Conservation (phyloP, 2,888 invertebrate species). For the Heliconius hortense region DNA sequence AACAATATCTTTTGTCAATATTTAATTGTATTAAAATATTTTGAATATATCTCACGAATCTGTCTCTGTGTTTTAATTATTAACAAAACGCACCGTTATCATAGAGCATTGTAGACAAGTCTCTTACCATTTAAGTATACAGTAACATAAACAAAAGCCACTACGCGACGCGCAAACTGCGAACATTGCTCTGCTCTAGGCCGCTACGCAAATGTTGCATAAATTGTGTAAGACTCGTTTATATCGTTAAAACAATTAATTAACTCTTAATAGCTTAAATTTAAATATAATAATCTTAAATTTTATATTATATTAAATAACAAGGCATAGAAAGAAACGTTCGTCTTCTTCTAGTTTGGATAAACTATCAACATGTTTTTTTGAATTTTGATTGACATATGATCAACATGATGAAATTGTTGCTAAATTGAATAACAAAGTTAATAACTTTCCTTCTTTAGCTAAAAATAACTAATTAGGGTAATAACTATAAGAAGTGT, state of each 20-base stretch:
- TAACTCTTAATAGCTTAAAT: not conserved
- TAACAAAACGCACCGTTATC: constrained; percentile 77
- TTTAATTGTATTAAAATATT: constrained; percentile 68
- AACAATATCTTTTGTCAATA: not conserved
- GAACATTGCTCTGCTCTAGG: constrained; percentile 61
- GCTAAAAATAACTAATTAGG: too few relatives aligned
- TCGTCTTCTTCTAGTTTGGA: not conserved
- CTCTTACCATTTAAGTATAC: constrained; percentile 71
- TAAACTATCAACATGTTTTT: not conserved
- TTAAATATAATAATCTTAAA: not conserved
- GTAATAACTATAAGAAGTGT: not conserved
- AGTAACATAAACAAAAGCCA: constrained; percentile 69
- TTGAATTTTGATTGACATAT: too few relatives aligned
- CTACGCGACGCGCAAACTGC: constrained; percentile 47
- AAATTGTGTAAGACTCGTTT: constrained; percentile 48
- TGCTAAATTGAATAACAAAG: not conserved
- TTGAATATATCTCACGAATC: constrained; percentile 50
- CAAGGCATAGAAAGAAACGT: too few relatives aligned
- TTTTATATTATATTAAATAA: too few relatives aligned
- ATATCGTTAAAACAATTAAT: constrained; percentile 19
- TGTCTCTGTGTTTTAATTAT: constrained; percentile 69
- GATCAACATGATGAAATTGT: not conserved
- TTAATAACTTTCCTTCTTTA: not conserved
- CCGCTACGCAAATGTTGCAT: constrained; percentile 49
- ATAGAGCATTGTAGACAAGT: constrained; percentile 60